Evolutionary conservation across 2,113 vertebrate species (phyloP).

Genomic region (Carlito syrichta): DNA sequence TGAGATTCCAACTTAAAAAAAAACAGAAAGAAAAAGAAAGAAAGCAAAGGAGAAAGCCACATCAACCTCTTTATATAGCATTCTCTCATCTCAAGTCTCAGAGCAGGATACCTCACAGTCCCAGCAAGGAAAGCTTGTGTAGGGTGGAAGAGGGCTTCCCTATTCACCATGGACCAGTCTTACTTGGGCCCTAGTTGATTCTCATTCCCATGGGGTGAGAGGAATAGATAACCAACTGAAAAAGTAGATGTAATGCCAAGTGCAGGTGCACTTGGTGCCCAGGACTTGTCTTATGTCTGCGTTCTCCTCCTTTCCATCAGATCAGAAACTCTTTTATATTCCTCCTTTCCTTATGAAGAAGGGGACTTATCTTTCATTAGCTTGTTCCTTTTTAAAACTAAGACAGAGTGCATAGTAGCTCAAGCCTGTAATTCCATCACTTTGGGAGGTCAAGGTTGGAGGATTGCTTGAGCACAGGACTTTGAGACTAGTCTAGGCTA

Average conservation of each 20-base stretch:
- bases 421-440: no score
- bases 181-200: background rate
- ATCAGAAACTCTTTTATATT: background rate
- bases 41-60: background rate
- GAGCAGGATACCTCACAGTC: background rate
- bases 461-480: no score
- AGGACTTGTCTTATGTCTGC: background rate
- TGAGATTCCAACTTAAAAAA: no score
- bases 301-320: background rate
- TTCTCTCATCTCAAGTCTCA: background rate
- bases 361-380: background rate
- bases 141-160: background rate
- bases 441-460: no score
- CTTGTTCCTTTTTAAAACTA: background rate
- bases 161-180: background rate
- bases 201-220: background rate
- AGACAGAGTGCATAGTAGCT: no score
- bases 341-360: background rate
- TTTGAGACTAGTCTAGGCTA: no score
- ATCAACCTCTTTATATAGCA: background rate
- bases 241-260: background rate
- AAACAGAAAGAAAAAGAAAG: no score
- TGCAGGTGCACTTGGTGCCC: background rate
- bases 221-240: background rate
- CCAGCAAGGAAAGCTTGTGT: background rate